These are phyloP conservation scores for Eleutherodactylus coqui DNA, from an alignment of 2,797 vertebrate genomes.

Conservation along the genomic window DNA sequence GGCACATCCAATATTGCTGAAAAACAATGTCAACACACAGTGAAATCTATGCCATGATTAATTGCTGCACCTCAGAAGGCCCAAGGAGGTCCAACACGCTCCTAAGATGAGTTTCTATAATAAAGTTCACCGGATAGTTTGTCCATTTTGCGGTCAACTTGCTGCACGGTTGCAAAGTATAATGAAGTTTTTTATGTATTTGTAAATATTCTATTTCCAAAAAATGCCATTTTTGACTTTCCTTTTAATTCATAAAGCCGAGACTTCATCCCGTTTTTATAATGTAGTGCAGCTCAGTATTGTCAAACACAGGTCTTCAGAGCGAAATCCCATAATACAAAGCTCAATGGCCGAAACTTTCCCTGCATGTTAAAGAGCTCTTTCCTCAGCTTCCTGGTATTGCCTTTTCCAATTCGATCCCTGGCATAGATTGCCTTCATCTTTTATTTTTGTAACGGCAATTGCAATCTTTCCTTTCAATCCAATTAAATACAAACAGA, in stretches of 20 bases:
- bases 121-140: no score
- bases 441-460: slow-evolving; percentile 48
- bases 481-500: slow-evolving; percentile 60
- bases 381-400: slow-evolving; percentile 20
- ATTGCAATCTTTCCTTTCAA: slow-evolving; percentile 52
- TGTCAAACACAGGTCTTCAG: background rate
- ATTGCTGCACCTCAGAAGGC: no score
- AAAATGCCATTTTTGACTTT: background rate
- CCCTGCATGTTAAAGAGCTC: slow-evolving; percentile 5
- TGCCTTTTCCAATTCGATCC: slow-evolving; percentile 27
- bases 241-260: background rate
- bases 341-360: background rate
- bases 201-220: background rate
- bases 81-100: no score
- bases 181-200: background rate
- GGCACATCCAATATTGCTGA: no score
- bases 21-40: no score
- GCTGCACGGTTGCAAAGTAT: background rate
- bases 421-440: slow-evolving; percentile 27
- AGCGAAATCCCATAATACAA: slow-evolving; percentile 7
- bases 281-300: background rate
- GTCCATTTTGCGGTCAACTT: no score
- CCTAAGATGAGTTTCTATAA: no score
- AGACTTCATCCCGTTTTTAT: background rate
- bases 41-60: no score